Evolutionary conservation across 2,797 vertebrate species (phyloP).

Genomic region (Manis javanica): DNA sequence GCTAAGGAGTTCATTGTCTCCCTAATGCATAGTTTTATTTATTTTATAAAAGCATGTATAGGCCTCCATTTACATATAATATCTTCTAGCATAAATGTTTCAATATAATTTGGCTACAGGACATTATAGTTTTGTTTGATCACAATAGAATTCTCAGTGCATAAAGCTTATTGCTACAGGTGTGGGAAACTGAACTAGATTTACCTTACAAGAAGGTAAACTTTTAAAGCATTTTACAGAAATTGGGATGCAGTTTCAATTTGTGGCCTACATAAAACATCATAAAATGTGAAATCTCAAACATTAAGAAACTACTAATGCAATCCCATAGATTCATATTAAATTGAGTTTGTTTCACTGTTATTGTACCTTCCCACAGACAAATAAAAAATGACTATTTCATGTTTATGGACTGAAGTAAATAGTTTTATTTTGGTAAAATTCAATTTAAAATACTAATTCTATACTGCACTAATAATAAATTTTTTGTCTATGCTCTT

Average conservation of each 20-base stretch:
- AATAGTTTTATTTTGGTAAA: constrained; percentile 23
- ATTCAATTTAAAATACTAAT: not conserved
- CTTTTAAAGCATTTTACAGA: not conserved
- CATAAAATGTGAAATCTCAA: not conserved
- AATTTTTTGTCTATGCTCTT: not conserved
- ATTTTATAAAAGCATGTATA: not conserved
- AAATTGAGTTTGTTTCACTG: not conserved
- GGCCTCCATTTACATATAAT: not conserved
- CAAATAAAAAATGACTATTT: not conserved
- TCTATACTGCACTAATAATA: not conserved
- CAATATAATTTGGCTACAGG: not conserved
- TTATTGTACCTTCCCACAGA: not conserved
- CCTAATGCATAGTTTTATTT: not conserved
- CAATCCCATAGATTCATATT: not conserved
- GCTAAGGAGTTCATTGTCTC: not conserved
- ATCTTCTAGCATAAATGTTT: not conserved
- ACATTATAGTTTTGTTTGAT: not conserved
- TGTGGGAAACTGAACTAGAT: not conserved
- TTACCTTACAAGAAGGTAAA: not conserved
- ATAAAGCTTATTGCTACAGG: not conserved
- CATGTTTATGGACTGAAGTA: not conserved
- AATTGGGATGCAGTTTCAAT: not conserved
- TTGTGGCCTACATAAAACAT: not conserved
- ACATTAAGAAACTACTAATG: not conserved
- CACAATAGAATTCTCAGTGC: not conserved